Evolutionary conservation across 2,113 vertebrate genomes (phyloP), one percentile per base, ranked within the genome.

Genomic region (Montifringilla adamsi): DNA sequence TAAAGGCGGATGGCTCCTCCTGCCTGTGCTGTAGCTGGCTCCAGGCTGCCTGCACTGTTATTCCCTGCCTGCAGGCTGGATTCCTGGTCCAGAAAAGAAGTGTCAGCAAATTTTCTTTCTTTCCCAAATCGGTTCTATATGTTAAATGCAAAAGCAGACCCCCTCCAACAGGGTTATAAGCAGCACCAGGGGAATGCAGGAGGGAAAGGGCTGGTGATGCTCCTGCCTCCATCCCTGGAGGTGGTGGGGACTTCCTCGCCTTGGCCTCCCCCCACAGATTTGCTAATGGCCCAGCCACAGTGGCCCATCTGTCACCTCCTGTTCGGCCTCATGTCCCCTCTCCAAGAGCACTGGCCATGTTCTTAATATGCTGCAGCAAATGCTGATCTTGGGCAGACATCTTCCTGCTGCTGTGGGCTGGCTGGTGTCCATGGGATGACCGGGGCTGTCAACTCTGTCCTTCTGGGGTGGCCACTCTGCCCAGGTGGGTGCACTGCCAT

Each of bases 371-470:
- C 92, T 75, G 87, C 82, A 76, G 83, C 69, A 73, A 91, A 52
- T 4, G 28, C 74, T 84, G 27, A 5, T 56, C 79, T 72, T 0
- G 0, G 78, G 81, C 46, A 4, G 68, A 87, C 86, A 81, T 60
- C 75, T 87, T 64, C 66, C 73, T 28, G 67, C 91, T 95, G 66
- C 92, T 1, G 7, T 24, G 55, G 49, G 46, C 78, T 4, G 13
- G 80, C 87, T 69, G 74, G 4, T 15, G 35, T 3, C 85, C 35
- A 8, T 1, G n/a, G 69, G 20, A 8, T 83, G 70, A 41, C 56
- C 0, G 0, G 16, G 44, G 15, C 39, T 0, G 0, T 68, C 1
- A 2, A 20, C 39, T 63, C 53, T 0, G 0, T 46, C 68, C 85
- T 33, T 14, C 4, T 0, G 1, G 52, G 13, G 23, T n/a, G 77